These are phyloP conservation scores for Spinus pinus DNA, from an alignment of 2,797 vertebrate species.

Conservation along the genomic window DNA sequence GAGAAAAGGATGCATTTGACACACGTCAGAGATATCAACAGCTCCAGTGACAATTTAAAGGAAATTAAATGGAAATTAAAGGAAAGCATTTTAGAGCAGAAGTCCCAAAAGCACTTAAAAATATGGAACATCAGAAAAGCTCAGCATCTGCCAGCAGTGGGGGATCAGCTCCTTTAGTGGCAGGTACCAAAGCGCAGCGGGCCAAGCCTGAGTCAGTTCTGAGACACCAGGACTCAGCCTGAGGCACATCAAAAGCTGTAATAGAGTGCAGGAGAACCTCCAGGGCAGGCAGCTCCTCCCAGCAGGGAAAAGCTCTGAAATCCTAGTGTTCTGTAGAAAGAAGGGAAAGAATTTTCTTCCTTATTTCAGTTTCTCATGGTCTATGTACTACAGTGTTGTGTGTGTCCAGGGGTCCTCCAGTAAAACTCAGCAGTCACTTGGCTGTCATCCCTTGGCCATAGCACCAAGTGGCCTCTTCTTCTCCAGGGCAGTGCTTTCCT, in stretches of 20 bases:
- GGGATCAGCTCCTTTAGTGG: not conserved
- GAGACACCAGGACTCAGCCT: not conserved
- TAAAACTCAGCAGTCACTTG: not conserved
- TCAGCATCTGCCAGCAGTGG: not conserved
- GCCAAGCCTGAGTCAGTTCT: not conserved
- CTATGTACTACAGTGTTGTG: not conserved
- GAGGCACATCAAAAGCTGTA: not conserved
- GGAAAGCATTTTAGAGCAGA: conserved; percentile 18
- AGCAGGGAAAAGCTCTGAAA: not conserved
- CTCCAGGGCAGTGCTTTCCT: not conserved
- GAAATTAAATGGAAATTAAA: conserved; percentile 66
- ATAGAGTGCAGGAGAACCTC: not conserved
- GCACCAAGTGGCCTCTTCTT: not conserved
- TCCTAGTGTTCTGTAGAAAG: not conserved
- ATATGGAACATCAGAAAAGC: not conserved
- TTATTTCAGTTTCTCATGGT: not conserved
- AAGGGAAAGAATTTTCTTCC: not conserved
- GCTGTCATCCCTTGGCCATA: not conserved
- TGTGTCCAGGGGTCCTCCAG: not conserved
- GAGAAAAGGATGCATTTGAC: conserved; percentile 53
- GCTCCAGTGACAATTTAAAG: conserved; percentile 46
- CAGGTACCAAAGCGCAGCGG: not conserved
- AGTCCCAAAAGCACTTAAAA: conserved; percentile 45
- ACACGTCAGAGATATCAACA: conserved; percentile 53
- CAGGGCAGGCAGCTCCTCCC: not conserved